Evolutionary conservation across 2,797 vertebrate species (phyloP), one percentile per base, ranked within the genome.

Genomic region (Taenioides sp.): DNA sequence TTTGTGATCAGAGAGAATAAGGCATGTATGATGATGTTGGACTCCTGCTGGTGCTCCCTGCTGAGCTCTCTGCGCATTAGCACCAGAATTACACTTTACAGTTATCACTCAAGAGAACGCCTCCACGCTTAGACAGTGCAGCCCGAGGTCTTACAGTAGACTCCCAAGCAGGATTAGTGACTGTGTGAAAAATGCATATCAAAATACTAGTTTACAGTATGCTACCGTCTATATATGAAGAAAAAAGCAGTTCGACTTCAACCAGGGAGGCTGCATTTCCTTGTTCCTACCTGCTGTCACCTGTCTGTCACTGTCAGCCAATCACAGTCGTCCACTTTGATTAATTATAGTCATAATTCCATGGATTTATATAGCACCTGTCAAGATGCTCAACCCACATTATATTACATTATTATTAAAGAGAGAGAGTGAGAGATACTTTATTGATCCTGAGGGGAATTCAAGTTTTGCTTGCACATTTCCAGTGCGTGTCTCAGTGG

Each of bases 11-110:
- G 81, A 81, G 25, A 50, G 47, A 77, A 80, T 73, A 70, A 77
- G 50, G 69, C 16, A 34, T 52, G 62, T 84, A 70, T 80, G 77
- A 87, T 86, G 75, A 73, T 75, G 79, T 78, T 61, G 0, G 64
- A 69, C 68, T 69, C 74, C 80, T 74, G 73, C 75, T 80, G 75
- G 74, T 74, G 64, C 58, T 78, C 16, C 58, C 76, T 65, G 67
- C 79, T 58, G 72, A 76, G 82, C 78, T 65, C 81, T 74, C 75
- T 75, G 60, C 72, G 74, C 77, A 81, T 84, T 85, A 79, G 68
- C 49, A 54, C 57, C 43, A 37, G 71, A 83, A 70, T 86, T 74
- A 82, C 68, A 74, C 62, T 69, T 40, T 47, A 18, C 14, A 0
- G 62, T 80, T 82, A 81, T 86, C 67, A 73, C 58, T 76, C 59